phyloP scores from a whole-genome alignment of 2,888 invertebrate genomes.

The Orthonychiurus folsomi region DNA sequence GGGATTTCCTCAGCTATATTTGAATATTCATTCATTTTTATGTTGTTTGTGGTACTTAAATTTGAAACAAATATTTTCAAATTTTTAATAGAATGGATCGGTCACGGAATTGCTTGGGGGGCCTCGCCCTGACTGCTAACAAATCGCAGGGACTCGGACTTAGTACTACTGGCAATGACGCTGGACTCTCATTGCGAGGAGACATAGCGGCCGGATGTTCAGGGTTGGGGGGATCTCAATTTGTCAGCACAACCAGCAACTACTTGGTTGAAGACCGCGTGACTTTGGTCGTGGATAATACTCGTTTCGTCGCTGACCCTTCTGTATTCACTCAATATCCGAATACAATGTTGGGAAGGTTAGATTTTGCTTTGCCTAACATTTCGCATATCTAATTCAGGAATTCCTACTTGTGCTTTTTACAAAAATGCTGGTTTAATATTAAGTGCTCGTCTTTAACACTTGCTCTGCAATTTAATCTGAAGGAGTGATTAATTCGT shows the following conservation, averaged over 20 bases:
- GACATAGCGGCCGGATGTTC: slow-evolving; percentile 29
- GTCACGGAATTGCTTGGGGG: too few species aligned
- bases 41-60: too few species aligned
- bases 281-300: slow-evolving; percentile 92
- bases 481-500: too few species aligned
- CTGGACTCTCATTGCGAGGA: slow-evolving; percentile 16
- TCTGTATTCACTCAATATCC: slow-evolving; percentile 88
- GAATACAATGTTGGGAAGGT: slow-evolving; percentile 93
- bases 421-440: too few species aligned
- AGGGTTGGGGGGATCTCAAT: slow-evolving; percentile 16
- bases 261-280: slow-evolving; percentile 58
- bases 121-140: too few species aligned
- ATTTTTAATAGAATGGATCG: slow-evolving; percentile 32
- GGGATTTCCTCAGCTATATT: too few species aligned
- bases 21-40: too few species aligned
- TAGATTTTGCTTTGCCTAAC: slow-evolving; percentile 21
- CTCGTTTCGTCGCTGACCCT: slow-evolving; percentile 86
- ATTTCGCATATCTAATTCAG: slow-evolving; percentile 2
- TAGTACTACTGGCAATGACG: slow-evolving; percentile 14
- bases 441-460: too few species aligned
- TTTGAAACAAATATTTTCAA: too few species aligned
- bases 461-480: too few species aligned
- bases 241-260: slow-evolving; percentile 19
- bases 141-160: slow-evolving; percentile 22
- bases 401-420: too few species aligned